A percentile compares a stretch with the other conserved stretches of the same genome.
These are phyloP conservation scores for Paralichthys olivaceus DNA, from an alignment of 2,113 vertebrate species.

Conservation along the genomic window DNA sequence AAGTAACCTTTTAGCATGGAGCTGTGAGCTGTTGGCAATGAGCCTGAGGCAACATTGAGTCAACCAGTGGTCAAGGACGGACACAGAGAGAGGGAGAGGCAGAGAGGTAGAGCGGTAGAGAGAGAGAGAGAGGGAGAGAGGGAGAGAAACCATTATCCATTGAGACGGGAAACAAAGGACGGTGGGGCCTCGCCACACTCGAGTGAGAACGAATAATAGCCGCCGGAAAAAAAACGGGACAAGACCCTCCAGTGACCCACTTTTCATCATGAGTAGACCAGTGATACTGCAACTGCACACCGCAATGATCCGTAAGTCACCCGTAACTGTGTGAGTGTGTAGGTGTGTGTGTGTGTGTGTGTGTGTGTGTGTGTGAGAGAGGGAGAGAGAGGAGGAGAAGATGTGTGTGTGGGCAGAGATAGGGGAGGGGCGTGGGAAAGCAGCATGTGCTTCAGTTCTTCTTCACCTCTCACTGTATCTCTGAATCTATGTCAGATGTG, in stretches of 20 bases:
- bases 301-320: slow-evolving; percentile 43
- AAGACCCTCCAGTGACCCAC: slow-evolving; percentile 64
- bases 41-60: slow-evolving; percentile 56
- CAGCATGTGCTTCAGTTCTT: slow-evolving; percentile 50
- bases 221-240: slow-evolving; percentile 40
- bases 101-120: slow-evolving; percentile 1
- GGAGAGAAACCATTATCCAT: slow-evolving; percentile 50
- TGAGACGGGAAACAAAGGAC: slow-evolving; percentile 63
- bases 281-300: slow-evolving; percentile 27
- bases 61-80: slow-evolving; percentile 64
- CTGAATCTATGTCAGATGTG: slow-evolving; percentile 18
- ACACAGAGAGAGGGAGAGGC: background rate
- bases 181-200: slow-evolving; percentile 56
- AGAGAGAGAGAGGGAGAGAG: background rate
- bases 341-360: slow-evolving; percentile 16
- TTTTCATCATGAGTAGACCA: slow-evolving; percentile 47
- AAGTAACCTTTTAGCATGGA: slow-evolving; percentile 49
- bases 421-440: slow-evolving; percentile 59
- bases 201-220: slow-evolving; percentile 69
- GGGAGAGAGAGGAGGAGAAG: background rate
- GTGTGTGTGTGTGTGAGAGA: slow-evolving; percentile 18
- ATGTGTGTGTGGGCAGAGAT: slow-evolving; percentile 13
- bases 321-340: slow-evolving; percentile 35
- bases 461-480: slow-evolving; percentile 34
- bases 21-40: slow-evolving; percentile 48